These are phyloP conservation scores for Hippopotamus amphibius DNA, from an alignment of 2,113 vertebrate species.

Conservation along the genomic window DNA sequence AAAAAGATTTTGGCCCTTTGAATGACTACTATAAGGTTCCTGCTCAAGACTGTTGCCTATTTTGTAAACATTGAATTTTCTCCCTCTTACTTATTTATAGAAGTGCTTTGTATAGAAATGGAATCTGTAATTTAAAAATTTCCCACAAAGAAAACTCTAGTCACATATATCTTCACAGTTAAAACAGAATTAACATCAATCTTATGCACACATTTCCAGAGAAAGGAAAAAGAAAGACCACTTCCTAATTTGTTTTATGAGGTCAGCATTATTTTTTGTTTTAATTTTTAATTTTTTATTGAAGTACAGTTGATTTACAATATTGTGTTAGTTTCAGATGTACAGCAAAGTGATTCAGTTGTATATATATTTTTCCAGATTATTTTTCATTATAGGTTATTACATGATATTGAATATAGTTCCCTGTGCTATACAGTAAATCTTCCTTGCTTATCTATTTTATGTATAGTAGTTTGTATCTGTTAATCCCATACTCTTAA, in stretches of 20 bases:
- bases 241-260: background rate
- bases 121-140: background rate
- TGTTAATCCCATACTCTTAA: background rate
- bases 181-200: background rate
- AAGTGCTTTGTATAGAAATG: background rate
- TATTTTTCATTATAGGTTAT: background rate
- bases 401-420: background rate
- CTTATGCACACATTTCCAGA: background rate
- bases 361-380: background rate
- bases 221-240: background rate
- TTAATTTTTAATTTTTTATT: background rate
- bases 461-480: background rate
- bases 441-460: background rate
- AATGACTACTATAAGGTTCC: background rate
- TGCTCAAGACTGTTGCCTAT: background rate
- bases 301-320: background rate
- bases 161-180: background rate
- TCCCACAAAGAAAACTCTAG: background rate
- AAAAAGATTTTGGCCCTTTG: background rate
- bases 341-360: background rate
- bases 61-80: conserved; percentile 26
- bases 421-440: background rate
- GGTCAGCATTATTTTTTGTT: background rate
- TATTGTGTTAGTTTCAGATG: background rate
- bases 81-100: background rate